phyloP scores from a whole-genome alignment of 2,888 invertebrate genomes.

The Coecobrya sp. region DNA sequence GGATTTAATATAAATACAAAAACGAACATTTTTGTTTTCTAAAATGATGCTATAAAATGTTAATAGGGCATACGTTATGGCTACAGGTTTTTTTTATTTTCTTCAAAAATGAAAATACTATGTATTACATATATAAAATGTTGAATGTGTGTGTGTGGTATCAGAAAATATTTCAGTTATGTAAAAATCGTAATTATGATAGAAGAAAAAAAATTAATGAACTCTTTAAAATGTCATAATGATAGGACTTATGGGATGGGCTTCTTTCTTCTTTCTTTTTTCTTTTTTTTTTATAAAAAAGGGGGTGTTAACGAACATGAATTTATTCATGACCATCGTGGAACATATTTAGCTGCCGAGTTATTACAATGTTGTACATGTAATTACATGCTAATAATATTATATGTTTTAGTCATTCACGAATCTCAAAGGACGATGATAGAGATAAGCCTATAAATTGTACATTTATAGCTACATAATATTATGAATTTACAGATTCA shows the following conservation, averaged over 20 bases:
- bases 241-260: neutral
- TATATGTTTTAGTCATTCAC: slow-evolving; percentile 36
- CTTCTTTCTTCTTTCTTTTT: neutral
- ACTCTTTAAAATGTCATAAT: neutral
- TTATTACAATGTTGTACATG: slow-evolving; percentile 18
- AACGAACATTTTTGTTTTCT: too few species aligned
- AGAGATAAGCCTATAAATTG: neutral
- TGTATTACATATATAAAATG: neutral
- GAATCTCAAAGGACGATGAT: neutral
- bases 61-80: neutral
- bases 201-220: neutral
- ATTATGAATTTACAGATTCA: too few species aligned
- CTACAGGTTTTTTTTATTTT: neutral
- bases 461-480: too few species aligned
- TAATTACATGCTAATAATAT: slow-evolving; percentile 61
- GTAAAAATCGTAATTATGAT: neutral
- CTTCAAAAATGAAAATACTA: neutral
- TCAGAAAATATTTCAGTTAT: neutral
- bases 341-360: neutral
- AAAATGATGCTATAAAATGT: neutral
- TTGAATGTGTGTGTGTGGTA: neutral
- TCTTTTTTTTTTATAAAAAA: neutral
- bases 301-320: slow-evolving; percentile 39
- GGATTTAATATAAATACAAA: too few species aligned
- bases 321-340: slow-evolving; percentile 33